phyloP scores from a whole-genome alignment of 2,113 vertebrate genomes.

The Felis chaus region DNA sequence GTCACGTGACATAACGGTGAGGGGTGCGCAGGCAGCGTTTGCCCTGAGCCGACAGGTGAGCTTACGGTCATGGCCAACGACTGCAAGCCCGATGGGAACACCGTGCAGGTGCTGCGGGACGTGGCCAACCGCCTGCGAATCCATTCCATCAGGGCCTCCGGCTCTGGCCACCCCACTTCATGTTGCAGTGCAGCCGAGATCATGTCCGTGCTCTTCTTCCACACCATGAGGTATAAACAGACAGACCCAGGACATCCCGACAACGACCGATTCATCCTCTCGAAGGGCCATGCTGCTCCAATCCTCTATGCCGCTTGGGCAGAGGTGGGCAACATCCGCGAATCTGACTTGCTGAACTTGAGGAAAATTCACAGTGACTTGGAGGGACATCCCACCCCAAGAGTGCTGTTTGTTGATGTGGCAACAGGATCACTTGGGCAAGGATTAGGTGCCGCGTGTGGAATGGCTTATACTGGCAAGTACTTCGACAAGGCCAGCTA shows the following conservation, averaged over 20 bases:
- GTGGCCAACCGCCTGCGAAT: slow-evolving; percentile 88
- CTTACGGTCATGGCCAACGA: slow-evolving; percentile 76
- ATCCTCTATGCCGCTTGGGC: slow-evolving; percentile 89
- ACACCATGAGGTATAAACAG: slow-evolving; percentile 89
- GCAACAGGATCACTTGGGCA: slow-evolving; percentile 92
- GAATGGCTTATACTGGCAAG: slow-evolving; percentile 91
- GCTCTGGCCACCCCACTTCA: slow-evolving; percentile 89
- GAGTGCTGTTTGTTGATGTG: slow-evolving; percentile 89
- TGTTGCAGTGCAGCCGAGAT: slow-evolving; percentile 91
- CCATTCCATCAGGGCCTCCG: slow-evolving; percentile 87
- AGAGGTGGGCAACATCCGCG: slow-evolving; percentile 86
- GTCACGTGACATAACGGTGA: fast-evolving
- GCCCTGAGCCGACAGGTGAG: fast-evolving
- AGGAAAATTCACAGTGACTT: slow-evolving; percentile 87
- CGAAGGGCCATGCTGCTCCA: slow-evolving; percentile 90
- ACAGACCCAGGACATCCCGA: slow-evolving; percentile 84
- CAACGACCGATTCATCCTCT: slow-evolving; percentile 91
- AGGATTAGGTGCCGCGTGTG: slow-evolving; percentile 90
- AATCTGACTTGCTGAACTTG: slow-evolving; percentile 86
- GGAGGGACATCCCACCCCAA: slow-evolving; percentile 92
- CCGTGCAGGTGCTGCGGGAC: slow-evolving; percentile 87
- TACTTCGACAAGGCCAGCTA: slow-evolving; percentile 91
- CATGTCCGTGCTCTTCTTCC: slow-evolving; percentile 90
- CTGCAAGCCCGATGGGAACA: slow-evolving; percentile 82
- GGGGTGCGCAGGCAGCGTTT: fast-evolving